phyloP scores from a whole-genome alignment of 30 jellyfish, hydroid and myxozoan genomes.

The Mastigias papua region DNA sequence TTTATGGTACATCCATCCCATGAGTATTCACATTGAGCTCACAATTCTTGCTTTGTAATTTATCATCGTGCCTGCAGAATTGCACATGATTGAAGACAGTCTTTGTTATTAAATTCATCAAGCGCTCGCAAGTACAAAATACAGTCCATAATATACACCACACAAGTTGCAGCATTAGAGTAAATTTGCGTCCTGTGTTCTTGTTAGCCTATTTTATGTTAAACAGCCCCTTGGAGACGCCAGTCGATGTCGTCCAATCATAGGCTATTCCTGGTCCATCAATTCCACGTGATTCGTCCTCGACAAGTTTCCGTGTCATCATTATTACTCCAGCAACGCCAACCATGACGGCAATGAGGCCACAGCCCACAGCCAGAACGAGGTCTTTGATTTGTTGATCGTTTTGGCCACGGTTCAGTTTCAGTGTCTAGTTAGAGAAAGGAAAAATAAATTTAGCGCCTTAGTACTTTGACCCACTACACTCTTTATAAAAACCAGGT shows the following conservation, averaged over 20 bases:
- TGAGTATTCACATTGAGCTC: too few relatives aligned
- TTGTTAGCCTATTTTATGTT: neutral
- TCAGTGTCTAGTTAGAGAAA: constrained; percentile 13
- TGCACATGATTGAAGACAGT: too few relatives aligned
- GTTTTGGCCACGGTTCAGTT: constrained; percentile 21
- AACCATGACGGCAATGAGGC: constrained; percentile 84
- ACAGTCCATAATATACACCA: neutral
- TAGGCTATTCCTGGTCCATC: constrained; percentile 42
- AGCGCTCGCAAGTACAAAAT: too few relatives aligned
- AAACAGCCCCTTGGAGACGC: constrained; percentile 57
- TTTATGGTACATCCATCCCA: too few relatives aligned
- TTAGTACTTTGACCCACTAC: neutral
- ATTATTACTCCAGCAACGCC: constrained; percentile 94
- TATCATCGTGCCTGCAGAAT: too few relatives aligned
- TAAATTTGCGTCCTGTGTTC: neutral
- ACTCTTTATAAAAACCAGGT: too few relatives aligned
- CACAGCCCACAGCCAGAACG: constrained; percentile 92
- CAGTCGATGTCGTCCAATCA: constrained; percentile 58
- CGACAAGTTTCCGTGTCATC: constrained; percentile 93
- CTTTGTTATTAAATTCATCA: too few relatives aligned
- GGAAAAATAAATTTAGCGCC: neutral
- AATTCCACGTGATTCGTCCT: constrained; percentile 75
- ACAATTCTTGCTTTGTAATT: too few relatives aligned
- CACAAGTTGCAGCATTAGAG: neutral
- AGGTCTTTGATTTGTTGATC: constrained; percentile 78